These are phyloP conservation scores for Ashinkailepas kermadecensis DNA, from an alignment of 2,888 invertebrate species.

Conservation along the genomic window DNA sequence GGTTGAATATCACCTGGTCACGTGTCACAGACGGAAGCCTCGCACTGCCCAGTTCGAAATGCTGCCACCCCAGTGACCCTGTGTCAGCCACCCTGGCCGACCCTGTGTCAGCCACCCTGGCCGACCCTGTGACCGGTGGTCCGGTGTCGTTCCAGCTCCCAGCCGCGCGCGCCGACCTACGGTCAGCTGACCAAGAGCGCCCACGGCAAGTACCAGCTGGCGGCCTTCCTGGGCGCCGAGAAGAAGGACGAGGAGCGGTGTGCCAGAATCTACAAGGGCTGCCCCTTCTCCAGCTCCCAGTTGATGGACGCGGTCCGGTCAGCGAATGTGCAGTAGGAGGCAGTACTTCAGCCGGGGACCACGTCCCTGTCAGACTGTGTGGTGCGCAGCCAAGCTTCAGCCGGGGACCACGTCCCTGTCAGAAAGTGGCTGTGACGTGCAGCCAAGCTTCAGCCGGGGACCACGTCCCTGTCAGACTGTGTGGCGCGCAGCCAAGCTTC, in stretches of 20 bases:
- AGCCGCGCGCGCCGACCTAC: background rate
- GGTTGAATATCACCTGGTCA: too few species aligned
- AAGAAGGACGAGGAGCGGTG: conserved; percentile 21
- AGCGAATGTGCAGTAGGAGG: background rate
- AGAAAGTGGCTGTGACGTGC: background rate
- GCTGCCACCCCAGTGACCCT: too few species aligned
- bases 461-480: background rate
- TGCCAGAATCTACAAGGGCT: background rate
- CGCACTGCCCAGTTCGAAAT: too few species aligned
- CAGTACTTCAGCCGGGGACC: background rate
- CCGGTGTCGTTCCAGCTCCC: background rate
- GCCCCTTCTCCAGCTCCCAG: conserved; percentile 6
- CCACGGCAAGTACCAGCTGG: conserved; percentile 21
- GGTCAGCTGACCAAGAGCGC: background rate
- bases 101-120: too few species aligned
- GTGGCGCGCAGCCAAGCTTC: background rate
- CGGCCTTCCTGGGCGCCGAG: conserved; percentile 17
- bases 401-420: background rate
- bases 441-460: background rate
- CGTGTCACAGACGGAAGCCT: too few species aligned
- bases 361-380: background rate
- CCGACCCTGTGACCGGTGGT: too few species aligned
- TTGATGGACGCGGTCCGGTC: conserved; percentile 6
- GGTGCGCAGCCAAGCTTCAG: background rate
- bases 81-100: too few species aligned